Base-by-base conservation (phyloP, 2,888 invertebrate species). In the Gastrophysa polygoni region DNA sequence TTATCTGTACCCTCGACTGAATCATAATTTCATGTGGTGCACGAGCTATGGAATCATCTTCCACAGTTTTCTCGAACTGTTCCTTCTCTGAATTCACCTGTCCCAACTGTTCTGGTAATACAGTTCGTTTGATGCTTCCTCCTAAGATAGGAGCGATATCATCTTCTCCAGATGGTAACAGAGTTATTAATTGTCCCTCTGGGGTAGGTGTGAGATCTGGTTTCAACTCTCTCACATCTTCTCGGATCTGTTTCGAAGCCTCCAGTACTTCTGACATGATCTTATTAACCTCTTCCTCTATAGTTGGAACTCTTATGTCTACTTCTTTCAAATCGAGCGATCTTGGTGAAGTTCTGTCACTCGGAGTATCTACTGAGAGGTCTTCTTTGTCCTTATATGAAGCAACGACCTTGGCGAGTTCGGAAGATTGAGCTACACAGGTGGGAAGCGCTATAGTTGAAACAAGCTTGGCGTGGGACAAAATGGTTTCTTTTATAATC, bases 151-250 rank as follows among this genome's bases (percentile, higher is more conserved):
- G n/a, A n/a, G n/a, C n/a, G n/a, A n/a, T n/a, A n/a, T n/a, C n/a
- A n/a, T n/a, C n/a, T n/a, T n/a, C n/a, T n/a, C n/a, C n/a, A n/a
- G n/a, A n/a, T 14, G 77, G 75, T 48, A 80, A 58, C 58, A 82
- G 73, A 34, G 77, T 75, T 34, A 81, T 70, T 18, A 79, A 63
- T 60, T 81, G 80, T 6, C 82, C 82, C 68, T 83, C 83, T 2
- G 83, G 83, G 1, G 83, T 84, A n/a, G 83, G 83, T 1, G 83
- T 84, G 59, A 84, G 71, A 70, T 84, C 83, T n/a, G 84, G 84
- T 72, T 83, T 83, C 8, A 84, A 61, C 73, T 82, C 81, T 67
- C 81, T 82, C 0, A 84, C 82, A 70, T 84, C 83, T 47, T 82
- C 79, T 64, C 83, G 80, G 21, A 84, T 83, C 72, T 83, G 82